Evolutionary conservation across 1,140 invertebrate genomes (phyloP).

Genomic region (Pararge aegeria): DNA sequence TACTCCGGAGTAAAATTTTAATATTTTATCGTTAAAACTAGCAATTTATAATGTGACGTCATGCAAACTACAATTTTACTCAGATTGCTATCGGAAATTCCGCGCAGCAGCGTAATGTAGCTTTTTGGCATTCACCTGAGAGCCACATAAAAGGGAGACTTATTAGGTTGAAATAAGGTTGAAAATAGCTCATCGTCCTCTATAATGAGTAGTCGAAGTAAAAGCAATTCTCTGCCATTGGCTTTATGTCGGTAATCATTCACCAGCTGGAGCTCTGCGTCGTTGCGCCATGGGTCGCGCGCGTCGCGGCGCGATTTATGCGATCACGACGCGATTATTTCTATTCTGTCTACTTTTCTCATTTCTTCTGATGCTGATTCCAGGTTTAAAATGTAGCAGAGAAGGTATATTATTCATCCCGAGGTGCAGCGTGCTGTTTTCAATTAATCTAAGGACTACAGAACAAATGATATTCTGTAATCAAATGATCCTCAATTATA

Average conservation of each 20-base stretch:
- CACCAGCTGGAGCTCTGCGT: background rate
- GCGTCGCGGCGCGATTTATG: background rate
- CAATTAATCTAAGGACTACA: no score
- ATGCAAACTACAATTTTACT: background rate
- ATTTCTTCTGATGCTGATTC: background rate
- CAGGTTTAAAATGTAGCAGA: background rate
- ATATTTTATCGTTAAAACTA: background rate
- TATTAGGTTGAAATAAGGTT: no score
- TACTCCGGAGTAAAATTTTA: background rate
- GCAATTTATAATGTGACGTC: background rate
- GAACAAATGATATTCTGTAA: no score
- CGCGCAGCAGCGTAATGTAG: background rate
- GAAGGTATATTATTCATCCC: no score
- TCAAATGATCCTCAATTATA: no score
- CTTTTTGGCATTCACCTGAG: no score
- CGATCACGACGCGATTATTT: background rate
- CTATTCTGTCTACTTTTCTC: background rate
- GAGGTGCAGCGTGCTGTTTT: no score
- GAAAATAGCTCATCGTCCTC: background rate
- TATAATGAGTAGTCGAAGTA: background rate
- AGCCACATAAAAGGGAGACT: no score
- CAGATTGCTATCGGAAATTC: background rate
- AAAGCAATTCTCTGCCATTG: background rate
- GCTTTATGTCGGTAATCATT: background rate
- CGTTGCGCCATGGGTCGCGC: background rate